Conservation (phyloP, 2,113 vertebrate genomes). For the Egretta garzetta region DNA sequence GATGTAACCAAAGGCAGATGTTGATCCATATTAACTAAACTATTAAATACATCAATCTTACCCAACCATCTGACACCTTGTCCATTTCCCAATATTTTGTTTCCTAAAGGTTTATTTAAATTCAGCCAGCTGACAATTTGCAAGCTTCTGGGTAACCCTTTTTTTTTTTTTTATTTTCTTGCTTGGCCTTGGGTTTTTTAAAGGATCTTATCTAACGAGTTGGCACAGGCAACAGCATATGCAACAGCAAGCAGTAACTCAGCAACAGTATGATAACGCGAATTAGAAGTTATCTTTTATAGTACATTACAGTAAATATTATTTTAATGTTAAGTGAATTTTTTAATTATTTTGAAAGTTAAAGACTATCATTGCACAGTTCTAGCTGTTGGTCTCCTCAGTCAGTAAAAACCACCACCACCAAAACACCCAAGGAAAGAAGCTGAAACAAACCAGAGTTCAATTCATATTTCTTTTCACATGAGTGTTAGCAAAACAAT, state of each 20-base stretch:
- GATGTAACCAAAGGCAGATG: constrained; percentile 65
- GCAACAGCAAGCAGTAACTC: not conserved
- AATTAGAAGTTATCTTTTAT: not conserved
- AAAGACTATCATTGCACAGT: not conserved
- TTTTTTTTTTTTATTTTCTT: not conserved
- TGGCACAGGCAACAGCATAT: not conserved
- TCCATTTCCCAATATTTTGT: constrained; percentile 9
- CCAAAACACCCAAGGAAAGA: not conserved
- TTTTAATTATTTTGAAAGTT: constrained; percentile 10
- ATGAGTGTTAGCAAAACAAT: not conserved
- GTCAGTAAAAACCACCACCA: not conserved
- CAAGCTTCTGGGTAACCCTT: constrained; percentile 6
- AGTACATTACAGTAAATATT: not conserved
- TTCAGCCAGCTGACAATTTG: constrained; percentile 15
- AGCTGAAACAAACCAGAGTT: not conserved
- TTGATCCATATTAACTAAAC: constrained; percentile 57
- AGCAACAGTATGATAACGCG: not conserved
- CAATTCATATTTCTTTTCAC: not conserved
- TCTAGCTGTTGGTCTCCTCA: not conserved
- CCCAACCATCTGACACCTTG: constrained; percentile 13
- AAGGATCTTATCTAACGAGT: not conserved
- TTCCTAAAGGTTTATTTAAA: constrained; percentile 41
- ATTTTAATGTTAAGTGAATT: not conserved
- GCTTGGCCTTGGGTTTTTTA: not conserved
- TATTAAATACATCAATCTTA: constrained; percentile 59